Conservation (phyloP, 2,888 invertebrate species). For the Agrochola macilenta region DNA sequence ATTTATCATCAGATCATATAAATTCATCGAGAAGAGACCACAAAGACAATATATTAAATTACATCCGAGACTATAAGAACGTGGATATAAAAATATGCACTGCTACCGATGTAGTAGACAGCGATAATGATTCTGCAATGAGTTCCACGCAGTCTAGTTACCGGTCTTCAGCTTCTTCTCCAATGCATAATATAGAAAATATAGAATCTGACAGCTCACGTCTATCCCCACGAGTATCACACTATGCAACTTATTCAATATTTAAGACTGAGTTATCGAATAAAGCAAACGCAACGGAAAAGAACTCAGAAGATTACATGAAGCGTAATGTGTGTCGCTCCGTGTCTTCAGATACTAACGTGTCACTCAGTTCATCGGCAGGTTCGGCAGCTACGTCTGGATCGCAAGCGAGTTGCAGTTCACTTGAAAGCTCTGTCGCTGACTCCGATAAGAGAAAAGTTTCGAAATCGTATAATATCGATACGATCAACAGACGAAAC, state of each 20-base stretch:
- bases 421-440: slow-evolving; percentile 91
- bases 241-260: slow-evolving; percentile 83
- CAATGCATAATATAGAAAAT: slow-evolving; percentile 92
- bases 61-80: slow-evolving; percentile 83
- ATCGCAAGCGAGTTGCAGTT: slow-evolving; percentile 93
- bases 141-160: slow-evolving; percentile 95
- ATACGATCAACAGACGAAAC: slow-evolving; percentile 96
- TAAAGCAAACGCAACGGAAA: slow-evolving; percentile 78
- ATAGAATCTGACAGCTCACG: slow-evolving; percentile 90
- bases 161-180: slow-evolving; percentile 94
- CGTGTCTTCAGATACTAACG: slow-evolving; percentile 93
- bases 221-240: slow-evolving; percentile 85
- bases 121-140: slow-evolving; percentile 97
- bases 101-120: slow-evolving; percentile 91
- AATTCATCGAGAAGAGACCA: slow-evolving; percentile 77
- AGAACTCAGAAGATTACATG: slow-evolving; percentile 85
- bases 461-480: slow-evolving; percentile 94
- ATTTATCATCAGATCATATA: slow-evolving; percentile 65
- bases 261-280: slow-evolving; percentile 85
- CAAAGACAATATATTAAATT: slow-evolving; percentile 77
- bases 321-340: slow-evolving; percentile 92
- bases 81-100: slow-evolving; percentile 87
- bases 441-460: slow-evolving; percentile 92
- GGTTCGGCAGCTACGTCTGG: slow-evolving; percentile 94
- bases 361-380: slow-evolving; percentile 92